These are phyloP conservation scores for Uloborus diversus DNA, from an alignment of 1,140 invertebrate species.

Conservation along the genomic window DNA sequence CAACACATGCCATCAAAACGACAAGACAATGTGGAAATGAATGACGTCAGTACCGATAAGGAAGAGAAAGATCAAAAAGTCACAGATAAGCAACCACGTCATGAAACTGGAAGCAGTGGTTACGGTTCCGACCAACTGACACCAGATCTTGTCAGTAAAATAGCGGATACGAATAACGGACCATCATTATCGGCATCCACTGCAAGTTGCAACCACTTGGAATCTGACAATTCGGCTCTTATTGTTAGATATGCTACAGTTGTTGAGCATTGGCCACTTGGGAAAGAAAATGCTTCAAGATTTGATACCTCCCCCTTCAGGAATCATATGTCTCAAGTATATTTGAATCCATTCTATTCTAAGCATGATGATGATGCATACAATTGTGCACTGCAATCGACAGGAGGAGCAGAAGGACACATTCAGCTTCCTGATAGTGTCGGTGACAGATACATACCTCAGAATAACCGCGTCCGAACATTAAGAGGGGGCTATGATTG, in stretches of 20 bases:
- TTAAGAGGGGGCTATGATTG: slow-evolving; percentile 37
- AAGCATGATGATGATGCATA: slow-evolving; percentile 47
- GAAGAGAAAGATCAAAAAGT: slow-evolving; percentile 58
- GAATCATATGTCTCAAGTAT: slow-evolving; percentile 35
- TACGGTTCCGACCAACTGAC: slow-evolving; percentile 60
- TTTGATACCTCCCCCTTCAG: slow-evolving; percentile 20
- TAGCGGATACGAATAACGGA: slow-evolving; percentile 47
- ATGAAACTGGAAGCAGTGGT: slow-evolving; percentile 59
- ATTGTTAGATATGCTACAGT: slow-evolving; percentile 46
- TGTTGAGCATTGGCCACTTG: slow-evolving; percentile 52
- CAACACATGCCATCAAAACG: slow-evolving; percentile 44
- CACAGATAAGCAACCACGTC: slow-evolving; percentile 53
- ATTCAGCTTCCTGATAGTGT: slow-evolving; percentile 33
- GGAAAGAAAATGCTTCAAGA: slow-evolving; percentile 8
- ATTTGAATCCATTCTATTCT: slow-evolving; percentile 43
- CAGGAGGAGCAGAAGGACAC: slow-evolving; percentile 3
- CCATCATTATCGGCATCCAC: slow-evolving; percentile 43
- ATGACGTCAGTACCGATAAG: slow-evolving; percentile 39
- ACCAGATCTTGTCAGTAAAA: slow-evolving; percentile 59
- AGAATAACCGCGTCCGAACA: slow-evolving; percentile 48
- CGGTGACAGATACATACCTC: slow-evolving; percentile 32
- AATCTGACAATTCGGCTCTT: slow-evolving; percentile 29
- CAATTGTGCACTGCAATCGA: slow-evolving; percentile 19
- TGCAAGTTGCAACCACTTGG: slow-evolving; percentile 44
- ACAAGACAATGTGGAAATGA: slow-evolving; percentile 49